Percentiles rank a stretch among this genome's conserved stretches.
Evolutionary conservation across 2,888 invertebrate species (phyloP).

Genomic region (Chrysomela aeneicollis): DNA sequence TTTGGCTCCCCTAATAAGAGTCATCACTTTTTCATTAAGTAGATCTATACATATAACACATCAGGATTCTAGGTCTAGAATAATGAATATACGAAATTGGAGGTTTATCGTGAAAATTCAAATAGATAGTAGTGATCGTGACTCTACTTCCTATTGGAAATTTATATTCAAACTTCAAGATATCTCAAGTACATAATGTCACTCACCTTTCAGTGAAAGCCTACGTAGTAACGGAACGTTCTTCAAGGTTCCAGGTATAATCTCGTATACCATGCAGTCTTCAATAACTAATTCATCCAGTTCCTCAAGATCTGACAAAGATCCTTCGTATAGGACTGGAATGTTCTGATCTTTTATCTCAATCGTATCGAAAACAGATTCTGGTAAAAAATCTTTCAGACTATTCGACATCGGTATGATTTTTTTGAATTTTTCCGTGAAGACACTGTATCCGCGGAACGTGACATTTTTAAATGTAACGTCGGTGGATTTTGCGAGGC

Average conservation of each 20-base stretch:
- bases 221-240: slow-evolving; percentile 41
- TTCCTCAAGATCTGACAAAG: slow-evolving; percentile 44
- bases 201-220: slow-evolving; percentile 39
- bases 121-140: no score
- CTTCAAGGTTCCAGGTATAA: slow-evolving; percentile 44
- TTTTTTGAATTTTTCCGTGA: slow-evolving; percentile 46
- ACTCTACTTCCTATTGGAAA: no score
- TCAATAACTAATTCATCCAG: slow-evolving; percentile 48
- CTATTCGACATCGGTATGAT: slow-evolving; percentile 41
- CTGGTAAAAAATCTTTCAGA: slow-evolving; percentile 46
- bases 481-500: slow-evolving; percentile 26
- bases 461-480: slow-evolving; percentile 50
- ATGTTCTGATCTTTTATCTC: slow-evolving; percentile 46
- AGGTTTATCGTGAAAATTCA: no score
- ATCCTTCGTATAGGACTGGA: slow-evolving; percentile 45
- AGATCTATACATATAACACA: no score
- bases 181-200: no score
- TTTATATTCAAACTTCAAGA: no score
- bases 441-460: slow-evolving; percentile 45
- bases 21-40: no score
- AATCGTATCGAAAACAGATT: slow-evolving; percentile 43
- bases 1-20: no score
- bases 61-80: no score
- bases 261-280: slow-evolving; percentile 38
- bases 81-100: no score